A percentile compares a stretch with the other conserved stretches of the same genome.
These are phyloP conservation scores for Quiscalus mexicanus DNA, from an alignment of 2,113 vertebrate genomes.

Conservation along the genomic window DNA sequence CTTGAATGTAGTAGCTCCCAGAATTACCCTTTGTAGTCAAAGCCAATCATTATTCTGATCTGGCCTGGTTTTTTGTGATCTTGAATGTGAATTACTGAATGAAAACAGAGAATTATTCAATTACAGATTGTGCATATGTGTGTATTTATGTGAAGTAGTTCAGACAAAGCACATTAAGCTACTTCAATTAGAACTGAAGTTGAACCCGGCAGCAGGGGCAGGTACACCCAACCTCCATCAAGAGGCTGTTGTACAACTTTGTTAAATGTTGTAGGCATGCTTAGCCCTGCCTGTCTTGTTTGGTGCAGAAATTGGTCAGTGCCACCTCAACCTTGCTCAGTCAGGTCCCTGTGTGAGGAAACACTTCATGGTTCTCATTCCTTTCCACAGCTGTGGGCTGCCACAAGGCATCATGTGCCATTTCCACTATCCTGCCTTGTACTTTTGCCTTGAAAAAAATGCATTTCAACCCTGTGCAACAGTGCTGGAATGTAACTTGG, in stretches of 20 bases:
- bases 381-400: not conserved
- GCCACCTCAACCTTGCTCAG: not conserved
- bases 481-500: not conserved
- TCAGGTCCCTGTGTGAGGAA: not conserved
- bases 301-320: not conserved
- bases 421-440: not conserved
- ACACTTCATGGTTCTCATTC: not conserved
- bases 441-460: not conserved
- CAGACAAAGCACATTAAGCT: not conserved
- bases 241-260: not conserved
- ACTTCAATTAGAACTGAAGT: not conserved
- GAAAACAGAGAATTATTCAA: not conserved
- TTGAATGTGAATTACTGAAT: not conserved
- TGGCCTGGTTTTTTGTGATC: not conserved
- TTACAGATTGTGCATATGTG: not conserved
- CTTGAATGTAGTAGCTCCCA: not conserved
- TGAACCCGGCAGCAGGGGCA: not conserved
- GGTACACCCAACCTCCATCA: not conserved
- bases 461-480: not conserved
- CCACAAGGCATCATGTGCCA: not conserved
- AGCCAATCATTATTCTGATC: conserved; percentile 16
- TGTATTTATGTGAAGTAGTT: not conserved
- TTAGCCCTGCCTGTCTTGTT: not conserved
- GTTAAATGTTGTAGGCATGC: not conserved
- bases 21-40: conserved; percentile 30